Conservation (phyloP, 37 sponge, comb jelly and placozoan species). For the Amphimedon queenslandica region DNA sequence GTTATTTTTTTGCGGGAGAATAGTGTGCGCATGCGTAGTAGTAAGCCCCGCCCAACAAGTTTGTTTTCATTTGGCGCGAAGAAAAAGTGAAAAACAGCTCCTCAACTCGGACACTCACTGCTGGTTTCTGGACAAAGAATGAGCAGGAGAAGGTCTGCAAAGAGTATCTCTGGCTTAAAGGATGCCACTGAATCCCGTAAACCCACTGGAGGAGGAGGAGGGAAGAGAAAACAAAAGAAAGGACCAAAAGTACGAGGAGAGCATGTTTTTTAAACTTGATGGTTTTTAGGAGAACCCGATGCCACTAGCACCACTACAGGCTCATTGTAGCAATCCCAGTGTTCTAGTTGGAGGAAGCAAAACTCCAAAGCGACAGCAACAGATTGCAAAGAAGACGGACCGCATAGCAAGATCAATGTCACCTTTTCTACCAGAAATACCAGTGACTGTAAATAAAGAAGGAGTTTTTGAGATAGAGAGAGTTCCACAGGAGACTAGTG, state of each 20-base stretch:
- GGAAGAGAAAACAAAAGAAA: background rate
- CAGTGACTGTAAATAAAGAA: background rate
- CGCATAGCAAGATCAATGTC: background rate
- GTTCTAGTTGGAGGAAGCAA: constrained; percentile 19
- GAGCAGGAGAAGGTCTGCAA: no score
- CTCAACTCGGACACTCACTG: no score
- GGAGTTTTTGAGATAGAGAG: background rate
- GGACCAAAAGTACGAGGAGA: background rate
- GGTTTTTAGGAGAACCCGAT: background rate
- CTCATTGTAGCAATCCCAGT: constrained; percentile 5
- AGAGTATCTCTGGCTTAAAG: no score
- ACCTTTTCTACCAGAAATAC: background rate
- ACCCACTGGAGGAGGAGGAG: background rate
- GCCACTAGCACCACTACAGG: constrained; percentile 13
- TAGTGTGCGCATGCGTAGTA: background rate
- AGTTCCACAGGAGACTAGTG: no score
- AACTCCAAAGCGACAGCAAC: background rate
- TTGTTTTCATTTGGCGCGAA: no score
- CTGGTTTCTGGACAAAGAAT: no score
- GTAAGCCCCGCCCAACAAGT: no score
- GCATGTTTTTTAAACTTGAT: background rate
- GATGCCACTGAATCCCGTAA: no score
- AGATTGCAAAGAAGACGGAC: background rate
- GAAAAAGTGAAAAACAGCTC: no score
- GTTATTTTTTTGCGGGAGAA: background rate